These are phyloP conservation scores for Orthosia cruda DNA, from an alignment of 2,888 invertebrate species.

Conservation along the genomic window DNA sequence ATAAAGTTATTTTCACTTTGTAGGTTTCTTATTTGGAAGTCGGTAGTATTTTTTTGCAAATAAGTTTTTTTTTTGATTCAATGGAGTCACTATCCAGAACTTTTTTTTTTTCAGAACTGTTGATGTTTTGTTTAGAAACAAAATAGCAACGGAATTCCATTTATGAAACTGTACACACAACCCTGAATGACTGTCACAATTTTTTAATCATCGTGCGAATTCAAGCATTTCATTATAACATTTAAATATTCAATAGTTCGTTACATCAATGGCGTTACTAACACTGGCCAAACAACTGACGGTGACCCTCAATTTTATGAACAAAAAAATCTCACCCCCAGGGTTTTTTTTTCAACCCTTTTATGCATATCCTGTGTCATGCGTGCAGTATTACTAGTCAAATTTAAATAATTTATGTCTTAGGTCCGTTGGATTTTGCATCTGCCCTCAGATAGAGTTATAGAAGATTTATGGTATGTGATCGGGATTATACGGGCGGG, in stretches of 20 bases:
- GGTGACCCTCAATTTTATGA: constrained; percentile 73
- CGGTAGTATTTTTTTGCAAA: too few relatives aligned
- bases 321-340: constrained; percentile 88
- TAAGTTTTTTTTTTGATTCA: too few relatives aligned
- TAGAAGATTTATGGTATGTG: constrained; percentile 67
- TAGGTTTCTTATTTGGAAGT: too few relatives aligned
- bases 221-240: constrained; percentile 70
- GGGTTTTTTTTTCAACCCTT: constrained; percentile 89
- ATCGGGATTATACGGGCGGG: constrained; percentile 55
- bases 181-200: constrained; percentile 52
- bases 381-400: constrained; percentile 90
- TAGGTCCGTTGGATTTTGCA: constrained; percentile 84
- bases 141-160: constrained; percentile 18
- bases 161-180: constrained; percentile 33
- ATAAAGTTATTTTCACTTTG: too few relatives aligned
- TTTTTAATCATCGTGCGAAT: constrained; percentile 85
- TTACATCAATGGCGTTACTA: constrained; percentile 83
- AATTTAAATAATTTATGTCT: constrained; percentile 91
- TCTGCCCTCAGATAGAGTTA: constrained; percentile 80
- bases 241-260: constrained; percentile 85
- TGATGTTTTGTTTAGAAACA: background rate
- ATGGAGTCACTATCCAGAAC: too few relatives aligned
- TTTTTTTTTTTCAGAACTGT: too few relatives aligned
- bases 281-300: constrained; percentile 81
- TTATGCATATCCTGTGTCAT: constrained; percentile 90